Percentiles rank a stretch among this genome's conserved stretches.
These are phyloP conservation scores for Omphaloscelis lunosa DNA, from an alignment of 2,888 invertebrate genomes.

Conservation along the genomic window DNA sequence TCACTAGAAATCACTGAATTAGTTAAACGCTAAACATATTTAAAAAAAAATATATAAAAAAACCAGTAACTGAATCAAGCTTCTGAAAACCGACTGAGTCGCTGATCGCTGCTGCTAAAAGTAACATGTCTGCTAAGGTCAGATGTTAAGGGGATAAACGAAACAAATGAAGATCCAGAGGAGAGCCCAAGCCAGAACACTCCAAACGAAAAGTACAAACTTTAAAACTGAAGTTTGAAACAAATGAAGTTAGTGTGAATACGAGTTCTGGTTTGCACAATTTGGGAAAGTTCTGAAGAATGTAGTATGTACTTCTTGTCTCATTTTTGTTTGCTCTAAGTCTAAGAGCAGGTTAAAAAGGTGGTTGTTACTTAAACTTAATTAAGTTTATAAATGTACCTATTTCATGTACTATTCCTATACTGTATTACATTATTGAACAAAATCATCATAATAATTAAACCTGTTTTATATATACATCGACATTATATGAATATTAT, in stretches of 20 bases:
- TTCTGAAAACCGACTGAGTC: not conserved
- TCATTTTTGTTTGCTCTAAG: constrained; percentile 1
- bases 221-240: not conserved
- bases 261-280: constrained; percentile 8
- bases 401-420: no score
- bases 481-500: no score
- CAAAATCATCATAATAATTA: no score
- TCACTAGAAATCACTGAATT: no score
- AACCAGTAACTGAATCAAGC: not conserved
- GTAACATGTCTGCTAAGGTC: not conserved
- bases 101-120: not conserved
- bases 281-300: constrained; percentile 19
- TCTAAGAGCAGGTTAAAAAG: not conserved
- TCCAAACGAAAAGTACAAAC: constrained; percentile 4
- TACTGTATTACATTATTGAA: no score
- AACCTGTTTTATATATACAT: no score
- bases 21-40: no score
- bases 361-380: not conserved
- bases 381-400: not conserved
- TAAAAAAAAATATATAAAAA: no score
- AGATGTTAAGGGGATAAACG: not conserved
- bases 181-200: not conserved
- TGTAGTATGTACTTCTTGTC: not conserved
- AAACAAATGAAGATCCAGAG: constrained; percentile 27
- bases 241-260: constrained; percentile 1